These are phyloP conservation scores for Rhinichthys klamathensis DNA, from an alignment of 2,113 vertebrate genomes.

Conservation along the genomic window DNA sequence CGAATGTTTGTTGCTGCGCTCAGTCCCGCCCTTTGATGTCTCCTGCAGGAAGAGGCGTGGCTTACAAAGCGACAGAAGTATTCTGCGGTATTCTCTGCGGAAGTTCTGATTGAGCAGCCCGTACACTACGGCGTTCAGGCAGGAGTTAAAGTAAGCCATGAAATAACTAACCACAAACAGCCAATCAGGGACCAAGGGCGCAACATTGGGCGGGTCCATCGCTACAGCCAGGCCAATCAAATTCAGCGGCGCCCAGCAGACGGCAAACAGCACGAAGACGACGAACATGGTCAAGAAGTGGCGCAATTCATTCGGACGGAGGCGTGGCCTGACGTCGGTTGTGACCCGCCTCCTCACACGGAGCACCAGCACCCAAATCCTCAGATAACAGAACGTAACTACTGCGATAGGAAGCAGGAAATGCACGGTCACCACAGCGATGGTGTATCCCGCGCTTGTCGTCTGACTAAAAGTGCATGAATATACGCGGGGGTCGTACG, in stretches of 20 bases:
- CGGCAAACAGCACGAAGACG: constrained; percentile 83
- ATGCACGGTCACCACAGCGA: constrained; percentile 77
- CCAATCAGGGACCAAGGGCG: constrained; percentile 81
- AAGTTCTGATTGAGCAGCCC: constrained; percentile 88
- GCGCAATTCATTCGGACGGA: constrained; percentile 73
- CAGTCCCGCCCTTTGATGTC: constrained; percentile 72
- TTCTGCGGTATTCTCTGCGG: constrained; percentile 80
- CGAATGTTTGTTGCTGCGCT: constrained; percentile 75
- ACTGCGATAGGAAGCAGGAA: constrained; percentile 80
- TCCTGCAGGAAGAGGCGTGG: constrained; percentile 76
- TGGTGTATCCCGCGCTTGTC: constrained; percentile 77
- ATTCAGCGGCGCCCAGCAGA: constrained; percentile 85
- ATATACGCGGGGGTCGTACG: constrained; percentile 80
- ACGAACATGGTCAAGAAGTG: constrained; percentile 87
- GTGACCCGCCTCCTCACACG: constrained; percentile 77
- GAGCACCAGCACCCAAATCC: constrained; percentile 83
- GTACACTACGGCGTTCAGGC: constrained; percentile 84
- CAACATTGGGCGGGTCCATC: constrained; percentile 74
- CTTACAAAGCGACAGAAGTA: constrained; percentile 77
- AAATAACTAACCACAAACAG: constrained; percentile 84
- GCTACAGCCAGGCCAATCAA: constrained; percentile 81
- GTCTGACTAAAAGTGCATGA: constrained; percentile 84
- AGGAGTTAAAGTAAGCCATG: constrained; percentile 88
- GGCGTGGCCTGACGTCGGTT: constrained; percentile 70
- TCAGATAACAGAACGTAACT: constrained; percentile 84